Conservation (phyloP, 2,113 vertebrate genomes). For the Entelurus aequoreus region DNA sequence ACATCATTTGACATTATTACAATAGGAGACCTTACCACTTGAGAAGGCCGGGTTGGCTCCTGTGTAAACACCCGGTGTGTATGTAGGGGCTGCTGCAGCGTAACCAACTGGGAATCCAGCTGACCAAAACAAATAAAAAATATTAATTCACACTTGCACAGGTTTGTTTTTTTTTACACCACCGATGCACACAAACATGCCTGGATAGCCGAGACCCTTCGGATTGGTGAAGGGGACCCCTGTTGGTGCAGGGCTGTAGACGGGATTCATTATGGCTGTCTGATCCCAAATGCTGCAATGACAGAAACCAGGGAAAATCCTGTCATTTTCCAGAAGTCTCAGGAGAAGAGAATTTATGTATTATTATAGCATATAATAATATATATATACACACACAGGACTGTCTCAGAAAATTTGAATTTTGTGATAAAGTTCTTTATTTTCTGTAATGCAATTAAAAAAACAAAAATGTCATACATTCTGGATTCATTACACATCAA, state of each 20-base stretch:
- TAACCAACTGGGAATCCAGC: conserved; percentile 95
- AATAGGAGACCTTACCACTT: conserved; percentile 69
- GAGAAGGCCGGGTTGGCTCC: conserved; percentile 90
- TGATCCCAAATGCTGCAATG: conserved; percentile 41
- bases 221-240: conserved; percentile 95
- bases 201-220: conserved; percentile 96
- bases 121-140: conserved; percentile 32
- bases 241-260: conserved; percentile 94
- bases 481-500: too few relatives aligned
- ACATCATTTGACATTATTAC: neutral
- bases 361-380: too few relatives aligned
- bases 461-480: too few relatives aligned
- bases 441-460: too few relatives aligned
- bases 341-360: too few relatives aligned
- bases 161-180: too few relatives aligned
- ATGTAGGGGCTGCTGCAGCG: conserved; percentile 86
- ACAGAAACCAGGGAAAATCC: conserved; percentile 1
- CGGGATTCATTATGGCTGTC: conserved; percentile 89
- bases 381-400: too few relatives aligned
- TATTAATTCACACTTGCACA: neutral
- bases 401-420: too few relatives aligned
- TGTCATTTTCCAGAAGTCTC: too few relatives aligned
- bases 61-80: conserved; percentile 87
- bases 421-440: too few relatives aligned
- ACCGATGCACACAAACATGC: conserved; percentile 54